These are phyloP conservation scores for Falco naumanni DNA, from an alignment of 2,797 vertebrate genomes.

Conservation along the genomic window DNA sequence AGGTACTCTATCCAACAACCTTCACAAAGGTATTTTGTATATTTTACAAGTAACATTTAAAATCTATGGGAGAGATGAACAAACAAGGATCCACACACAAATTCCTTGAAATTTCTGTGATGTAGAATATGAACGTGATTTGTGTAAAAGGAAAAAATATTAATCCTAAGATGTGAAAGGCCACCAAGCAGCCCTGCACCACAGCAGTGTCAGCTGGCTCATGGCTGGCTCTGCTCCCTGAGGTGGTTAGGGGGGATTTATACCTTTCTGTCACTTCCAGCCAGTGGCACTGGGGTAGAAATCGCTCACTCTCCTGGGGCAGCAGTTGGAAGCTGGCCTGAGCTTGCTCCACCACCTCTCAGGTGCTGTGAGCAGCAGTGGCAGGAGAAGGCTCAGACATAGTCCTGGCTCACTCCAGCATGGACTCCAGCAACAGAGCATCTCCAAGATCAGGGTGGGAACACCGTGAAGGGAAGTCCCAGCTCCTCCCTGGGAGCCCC, in stretches of 20 bases:
- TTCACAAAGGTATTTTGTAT: neutral
- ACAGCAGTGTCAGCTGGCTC: neutral
- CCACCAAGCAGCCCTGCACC: neutral
- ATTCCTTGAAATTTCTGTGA: neutral
- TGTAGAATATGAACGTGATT: neutral
- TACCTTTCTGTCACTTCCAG: neutral
- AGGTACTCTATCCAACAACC: neutral
- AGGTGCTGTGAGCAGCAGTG: neutral
- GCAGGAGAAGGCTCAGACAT: neutral
- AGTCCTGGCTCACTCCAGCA: neutral
- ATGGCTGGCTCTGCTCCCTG: accelerated
- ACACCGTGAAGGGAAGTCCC: accelerated
- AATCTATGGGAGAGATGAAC: neutral
- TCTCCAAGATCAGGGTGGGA: neutral
- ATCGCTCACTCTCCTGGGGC: neutral
- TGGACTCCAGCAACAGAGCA: neutral
- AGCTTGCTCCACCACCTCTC: accelerated
- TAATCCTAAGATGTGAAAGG: neutral
- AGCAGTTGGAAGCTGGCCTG: neutral
- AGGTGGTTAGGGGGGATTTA: neutral
- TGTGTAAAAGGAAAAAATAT: neutral
- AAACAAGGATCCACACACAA: neutral
- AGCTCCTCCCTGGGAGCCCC: neutral
- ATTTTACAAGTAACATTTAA: neutral
- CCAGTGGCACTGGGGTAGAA: neutral